Conservation (phyloP, 2,888 invertebrate species). For the Notocelia uddmanniana region DNA sequence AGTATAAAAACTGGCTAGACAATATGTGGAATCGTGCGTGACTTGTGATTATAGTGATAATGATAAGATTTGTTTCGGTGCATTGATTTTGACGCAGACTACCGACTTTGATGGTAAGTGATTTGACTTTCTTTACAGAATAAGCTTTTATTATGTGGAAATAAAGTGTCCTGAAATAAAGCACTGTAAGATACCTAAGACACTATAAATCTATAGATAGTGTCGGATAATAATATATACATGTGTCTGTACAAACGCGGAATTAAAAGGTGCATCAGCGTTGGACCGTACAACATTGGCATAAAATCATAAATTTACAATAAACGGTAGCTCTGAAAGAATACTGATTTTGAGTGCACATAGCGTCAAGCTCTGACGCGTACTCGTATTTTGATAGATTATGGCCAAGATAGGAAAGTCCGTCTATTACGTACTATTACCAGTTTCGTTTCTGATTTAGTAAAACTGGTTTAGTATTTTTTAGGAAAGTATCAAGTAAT, state of each 20-base stretch:
- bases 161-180: background rate
- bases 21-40: constrained; percentile 12
- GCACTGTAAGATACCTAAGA: no score
- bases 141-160: background rate
- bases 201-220: no score
- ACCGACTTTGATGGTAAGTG: constrained; percentile 26
- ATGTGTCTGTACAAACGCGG: no score
- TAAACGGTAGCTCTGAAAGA: background rate
- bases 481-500: background rate
- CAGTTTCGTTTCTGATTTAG: constrained; percentile 19
- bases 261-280: no score
- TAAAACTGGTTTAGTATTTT: constrained; percentile 14
- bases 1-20: background rate
- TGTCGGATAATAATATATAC: no score
- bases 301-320: constrained; percentile 9
- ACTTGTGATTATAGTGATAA: constrained; percentile 46
- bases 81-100: constrained; percentile 10
- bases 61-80: constrained; percentile 32
- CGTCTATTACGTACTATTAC: background rate
- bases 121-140: constrained; percentile 18
- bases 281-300: no score
- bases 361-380: background rate
- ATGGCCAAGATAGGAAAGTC: constrained; percentile 5
- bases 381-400: constrained; percentile 15
- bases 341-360: background rate